Evolutionary conservation across 2,113 vertebrate species (phyloP).

Genomic region (Sorex fumeus): DNA sequence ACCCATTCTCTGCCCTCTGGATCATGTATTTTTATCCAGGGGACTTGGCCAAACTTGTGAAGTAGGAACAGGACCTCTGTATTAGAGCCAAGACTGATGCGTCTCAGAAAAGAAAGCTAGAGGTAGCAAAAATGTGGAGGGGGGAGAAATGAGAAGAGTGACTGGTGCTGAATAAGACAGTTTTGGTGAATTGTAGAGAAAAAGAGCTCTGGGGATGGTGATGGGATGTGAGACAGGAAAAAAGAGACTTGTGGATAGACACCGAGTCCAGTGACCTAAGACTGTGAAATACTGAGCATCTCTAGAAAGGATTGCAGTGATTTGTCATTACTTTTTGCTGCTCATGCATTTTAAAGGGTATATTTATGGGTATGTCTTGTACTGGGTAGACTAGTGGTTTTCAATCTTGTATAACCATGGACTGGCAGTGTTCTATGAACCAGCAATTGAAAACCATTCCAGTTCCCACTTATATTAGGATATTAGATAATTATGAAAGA

Average conservation of each 20-base stretch:
- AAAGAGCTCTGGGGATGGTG: background rate
- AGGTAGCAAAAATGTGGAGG: background rate
- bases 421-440: too few relatives aligned
- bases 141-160: background rate
- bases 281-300: background rate
- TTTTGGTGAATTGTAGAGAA: background rate
- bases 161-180: background rate
- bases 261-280: background rate
- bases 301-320: background rate
- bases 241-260: background rate
- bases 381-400: background rate
- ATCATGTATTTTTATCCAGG: background rate
- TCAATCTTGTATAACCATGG: too few relatives aligned
- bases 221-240: background rate
- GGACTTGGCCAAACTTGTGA: background rate
- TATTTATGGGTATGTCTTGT: background rate
- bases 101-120: background rate
- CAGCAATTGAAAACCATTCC: background rate
- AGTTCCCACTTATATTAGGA: constrained; percentile 8
- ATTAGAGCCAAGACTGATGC: background rate
- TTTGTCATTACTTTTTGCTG: constrained; percentile 8
- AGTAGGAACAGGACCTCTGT: background rate
- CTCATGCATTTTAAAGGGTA: constrained; percentile 1
- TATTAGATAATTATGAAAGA: background rate
- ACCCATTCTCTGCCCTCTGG: too few relatives aligned